A percentile compares a stretch with the other conserved stretches of the same genome.
phyloP scores from a whole-genome alignment of 2,113 vertebrate genomes.

The Hirundichthys speculiger region DNA sequence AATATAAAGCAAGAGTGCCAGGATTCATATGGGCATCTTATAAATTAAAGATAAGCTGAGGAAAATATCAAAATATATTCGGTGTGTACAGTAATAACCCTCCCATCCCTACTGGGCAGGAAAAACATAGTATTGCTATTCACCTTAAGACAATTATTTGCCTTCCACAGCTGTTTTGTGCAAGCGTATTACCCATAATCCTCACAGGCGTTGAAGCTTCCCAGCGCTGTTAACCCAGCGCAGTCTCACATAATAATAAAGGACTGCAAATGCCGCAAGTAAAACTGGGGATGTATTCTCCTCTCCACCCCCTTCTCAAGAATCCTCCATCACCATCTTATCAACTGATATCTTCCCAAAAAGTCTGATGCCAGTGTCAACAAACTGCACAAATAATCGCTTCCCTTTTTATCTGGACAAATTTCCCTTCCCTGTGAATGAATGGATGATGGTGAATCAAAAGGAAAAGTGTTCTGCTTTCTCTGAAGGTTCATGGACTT shows the following conservation, averaged over 20 bases:
- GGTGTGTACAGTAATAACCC: conserved; percentile 32
- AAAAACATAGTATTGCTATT: conserved; percentile 62
- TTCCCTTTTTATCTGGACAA: conserved; percentile 39
- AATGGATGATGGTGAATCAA: conserved; percentile 25
- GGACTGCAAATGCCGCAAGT: conserved; percentile 31
- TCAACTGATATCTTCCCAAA: conserved; percentile 33
- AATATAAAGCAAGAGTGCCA: conserved; percentile 58
- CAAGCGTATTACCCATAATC: conserved; percentile 62
- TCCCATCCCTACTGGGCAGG: background rate
- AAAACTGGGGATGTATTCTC: conserved; percentile 24
- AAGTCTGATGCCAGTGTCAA: conserved; percentile 54
- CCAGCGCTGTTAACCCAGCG: conserved; percentile 45
- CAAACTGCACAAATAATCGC: conserved; percentile 56
- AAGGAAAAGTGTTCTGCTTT: conserved; percentile 8
- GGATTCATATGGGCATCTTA: conserved; percentile 53
- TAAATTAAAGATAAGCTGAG: conserved; percentile 63
- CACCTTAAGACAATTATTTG: conserved; percentile 71
- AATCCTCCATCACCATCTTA: conserved; percentile 18
- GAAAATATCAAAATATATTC: conserved; percentile 57
- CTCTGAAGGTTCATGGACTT: conserved; percentile 27
- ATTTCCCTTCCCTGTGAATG: conserved; percentile 12
- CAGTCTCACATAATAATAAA: conserved; percentile 62
- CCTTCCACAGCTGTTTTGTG: conserved; percentile 53
- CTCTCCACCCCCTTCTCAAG: background rate
- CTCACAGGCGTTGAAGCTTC: conserved; percentile 41